Conservation (phyloP, 2,888 invertebrate genomes). For the Andrena bicolor region DNA sequence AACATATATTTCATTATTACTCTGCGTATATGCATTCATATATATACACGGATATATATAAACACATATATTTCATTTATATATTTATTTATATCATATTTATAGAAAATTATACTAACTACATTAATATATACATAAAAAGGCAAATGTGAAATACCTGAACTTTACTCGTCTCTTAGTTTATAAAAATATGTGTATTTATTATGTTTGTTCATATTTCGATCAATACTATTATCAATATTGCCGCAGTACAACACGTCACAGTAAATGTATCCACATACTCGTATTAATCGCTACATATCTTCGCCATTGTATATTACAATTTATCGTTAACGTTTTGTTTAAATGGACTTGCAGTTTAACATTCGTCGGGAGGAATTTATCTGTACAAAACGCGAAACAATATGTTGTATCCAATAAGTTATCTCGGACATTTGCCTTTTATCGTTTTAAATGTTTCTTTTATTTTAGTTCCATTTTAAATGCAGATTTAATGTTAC, state of each 20-base stretch:
- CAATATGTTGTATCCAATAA: conserved; percentile 52
- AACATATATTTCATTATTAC: conserved; percentile 71
- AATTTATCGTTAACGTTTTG: conserved; percentile 52
- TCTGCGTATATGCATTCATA: conserved; percentile 68
- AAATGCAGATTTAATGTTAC: conserved; percentile 72
- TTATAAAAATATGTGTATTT: conserved; percentile 82
- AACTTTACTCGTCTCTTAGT: conserved; percentile 75
- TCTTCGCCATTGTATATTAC: conserved; percentile 66
- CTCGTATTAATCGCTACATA: conserved; percentile 67
- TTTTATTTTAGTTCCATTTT: conserved; percentile 66
- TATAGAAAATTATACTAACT: conserved; percentile 84
- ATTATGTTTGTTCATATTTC: conserved; percentile 73
- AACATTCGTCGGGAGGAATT: conserved; percentile 46
- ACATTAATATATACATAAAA: conserved; percentile 84
- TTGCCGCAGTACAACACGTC: conserved; percentile 77
- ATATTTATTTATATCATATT: conserved; percentile 70
- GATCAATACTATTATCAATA: conserved; percentile 76
- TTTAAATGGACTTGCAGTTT: conserved; percentile 55
- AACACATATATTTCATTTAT: conserved; percentile 56
- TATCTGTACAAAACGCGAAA: conserved; percentile 54
- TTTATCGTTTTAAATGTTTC: conserved; percentile 64
- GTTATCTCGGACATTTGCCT: conserved; percentile 74
- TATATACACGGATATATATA: conserved; percentile 60
- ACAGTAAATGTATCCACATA: conserved; percentile 75
- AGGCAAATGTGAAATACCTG: conserved; percentile 85